Evolutionary conservation across 1,140 invertebrate genomes (phyloP).

Genomic region (Watersipora subatra): DNA sequence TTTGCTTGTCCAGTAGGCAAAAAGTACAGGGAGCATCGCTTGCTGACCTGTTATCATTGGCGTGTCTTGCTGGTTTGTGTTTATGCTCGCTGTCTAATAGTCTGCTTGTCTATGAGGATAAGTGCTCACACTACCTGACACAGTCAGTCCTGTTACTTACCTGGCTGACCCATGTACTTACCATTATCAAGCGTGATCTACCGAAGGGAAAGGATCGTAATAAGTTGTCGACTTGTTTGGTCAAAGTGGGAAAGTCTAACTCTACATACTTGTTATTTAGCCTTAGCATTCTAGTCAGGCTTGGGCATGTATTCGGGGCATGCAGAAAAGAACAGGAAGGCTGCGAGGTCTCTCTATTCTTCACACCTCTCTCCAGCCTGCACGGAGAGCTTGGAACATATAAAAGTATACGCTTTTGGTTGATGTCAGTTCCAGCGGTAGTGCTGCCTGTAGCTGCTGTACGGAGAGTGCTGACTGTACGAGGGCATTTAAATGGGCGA

Average conservation of each 20-base stretch:
- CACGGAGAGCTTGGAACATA: not conserved
- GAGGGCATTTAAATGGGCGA: conserved; percentile 63
- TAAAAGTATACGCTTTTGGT: not conserved
- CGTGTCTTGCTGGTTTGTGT: conserved; percentile 15
- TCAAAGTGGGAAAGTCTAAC: not conserved
- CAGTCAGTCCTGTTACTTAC: conserved; percentile 22
- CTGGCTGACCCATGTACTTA: not conserved
- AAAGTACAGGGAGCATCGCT: conserved; percentile 4
- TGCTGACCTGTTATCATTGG: conserved; percentile 12
- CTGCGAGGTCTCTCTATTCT: conserved; percentile 41
- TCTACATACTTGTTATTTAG: conserved; percentile 11
- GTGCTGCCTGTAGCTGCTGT: conserved; percentile 45
- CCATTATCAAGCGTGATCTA: not conserved
- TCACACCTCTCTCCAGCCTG: conserved; percentile 24
- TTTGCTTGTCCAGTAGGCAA: not conserved
- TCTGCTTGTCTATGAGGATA: conserved; percentile 74
- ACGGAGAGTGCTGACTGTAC: conserved; percentile 51
- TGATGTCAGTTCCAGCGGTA: not conserved
- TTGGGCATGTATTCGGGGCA: conserved; percentile 53
- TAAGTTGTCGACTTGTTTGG: not conserved
- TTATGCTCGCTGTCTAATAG: conserved; percentile 70
- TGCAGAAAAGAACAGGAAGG: conserved; percentile 74
- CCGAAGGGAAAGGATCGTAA: not conserved
- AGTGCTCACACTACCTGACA: conserved; percentile 29
- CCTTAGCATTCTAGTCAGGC: conserved; percentile 29